Percentiles rank a stretch among this genome's conserved stretches.
Conservation (phyloP, 2,797 vertebrate genomes). For the Cossypha niveicapilla region DNA sequence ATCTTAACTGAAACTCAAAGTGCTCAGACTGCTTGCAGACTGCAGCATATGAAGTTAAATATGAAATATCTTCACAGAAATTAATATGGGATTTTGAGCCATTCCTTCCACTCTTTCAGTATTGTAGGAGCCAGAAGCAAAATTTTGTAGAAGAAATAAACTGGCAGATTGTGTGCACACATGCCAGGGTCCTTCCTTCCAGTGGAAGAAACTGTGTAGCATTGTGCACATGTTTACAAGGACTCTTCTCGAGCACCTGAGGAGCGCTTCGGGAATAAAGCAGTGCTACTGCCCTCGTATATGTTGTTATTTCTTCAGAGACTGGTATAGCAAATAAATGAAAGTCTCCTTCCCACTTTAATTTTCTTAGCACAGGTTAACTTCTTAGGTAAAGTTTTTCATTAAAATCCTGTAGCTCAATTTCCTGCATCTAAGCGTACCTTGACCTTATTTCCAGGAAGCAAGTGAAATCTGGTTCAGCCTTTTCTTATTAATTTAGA, state of each 20-base stretch:
- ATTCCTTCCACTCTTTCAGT: not conserved
- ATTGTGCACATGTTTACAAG: not conserved
- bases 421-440: not conserved
- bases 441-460: not conserved
- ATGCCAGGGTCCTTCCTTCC: not conserved
- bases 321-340: not conserved
- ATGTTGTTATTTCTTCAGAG: not conserved
- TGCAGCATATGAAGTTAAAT: not conserved
- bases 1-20: not conserved
- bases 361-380: not conserved
- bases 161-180: fast-evolving
- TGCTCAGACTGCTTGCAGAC: not conserved
- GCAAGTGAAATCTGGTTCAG: not conserved
- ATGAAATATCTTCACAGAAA: not conserved
- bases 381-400: not conserved
- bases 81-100: not conserved
- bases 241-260: not conserved
- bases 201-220: fast-evolving
- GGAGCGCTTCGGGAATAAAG: not conserved
- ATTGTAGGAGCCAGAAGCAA: not conserved
- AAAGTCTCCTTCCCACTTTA: not conserved
- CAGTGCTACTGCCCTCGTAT: not conserved
- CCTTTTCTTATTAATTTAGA: not conserved
- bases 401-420: not conserved
- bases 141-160: not conserved